Base-by-base conservation (phyloP, 2,888 invertebrate species). In the Ophioninae sp. region DNA sequence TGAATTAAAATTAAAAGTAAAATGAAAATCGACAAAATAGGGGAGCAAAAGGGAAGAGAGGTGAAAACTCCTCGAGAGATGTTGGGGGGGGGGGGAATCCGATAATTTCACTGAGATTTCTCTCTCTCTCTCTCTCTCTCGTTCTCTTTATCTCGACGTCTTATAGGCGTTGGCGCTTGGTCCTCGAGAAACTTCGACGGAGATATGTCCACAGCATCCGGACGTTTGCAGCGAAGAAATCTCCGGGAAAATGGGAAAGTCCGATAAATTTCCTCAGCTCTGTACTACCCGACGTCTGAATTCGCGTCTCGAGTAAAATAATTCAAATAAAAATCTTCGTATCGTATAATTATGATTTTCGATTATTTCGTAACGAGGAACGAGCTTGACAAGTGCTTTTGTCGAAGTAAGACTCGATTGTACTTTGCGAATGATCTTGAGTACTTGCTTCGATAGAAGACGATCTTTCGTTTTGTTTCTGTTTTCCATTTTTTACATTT, bases 81-180 rank as follows among this genome's bases (percentile, higher is more conserved):
- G 39, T 65, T 64, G 64, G 50, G 7, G 30, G 23, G 62, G 13
- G 5, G 2, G 61, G 64, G 50, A 69, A 0, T 37, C 59, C 17
- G 13, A 50, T 50, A 17, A 50, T 50, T 50, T 17, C 50, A 50
- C 50, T 17, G 50, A 50, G 17, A 17, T 17, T 50, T 3, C 50
- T 10, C 50, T 17, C 50, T 50, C 50, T 50, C 44, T 44, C 44
- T 44, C 10, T 10, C 44, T 44, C 44, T 8, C 44, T 44, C 39
- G 7, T 7, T 39, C 39, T 39, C 41, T 41, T 8, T 1, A 7
- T 41, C 41, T 41, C 41, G 1, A 37, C 10, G 68, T 73, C 57
- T 6, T 41, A 50, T 50, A 87, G 87, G 64, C 81, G 67, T 78
- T 87, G 77, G 85, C 85, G 44, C 81, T 87, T 41, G 86, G 85